A percentile compares a stretch with the other conserved stretches of the same genome.
Evolutionary conservation across 2,888 invertebrate genomes (phyloP).

Genomic region (Xestia c-nigrum): DNA sequence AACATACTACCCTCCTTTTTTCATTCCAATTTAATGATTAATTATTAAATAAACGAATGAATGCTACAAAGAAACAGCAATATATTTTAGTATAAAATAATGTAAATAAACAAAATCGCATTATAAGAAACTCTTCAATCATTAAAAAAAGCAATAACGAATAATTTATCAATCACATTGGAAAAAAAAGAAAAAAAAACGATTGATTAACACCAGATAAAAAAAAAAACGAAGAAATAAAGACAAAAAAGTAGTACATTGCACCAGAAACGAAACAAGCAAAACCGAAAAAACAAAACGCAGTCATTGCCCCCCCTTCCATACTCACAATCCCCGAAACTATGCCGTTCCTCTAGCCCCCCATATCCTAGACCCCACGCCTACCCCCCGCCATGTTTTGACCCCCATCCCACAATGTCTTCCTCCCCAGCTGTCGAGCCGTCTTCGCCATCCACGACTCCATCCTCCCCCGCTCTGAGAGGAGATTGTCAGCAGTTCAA

Average conservation of each 20-base stretch:
- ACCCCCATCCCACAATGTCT: conserved; percentile 84
- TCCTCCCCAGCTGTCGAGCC: conserved; percentile 89
- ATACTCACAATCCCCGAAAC: accelerated
- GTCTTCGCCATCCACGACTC: conserved; percentile 84
- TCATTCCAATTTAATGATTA: conserved; percentile 62
- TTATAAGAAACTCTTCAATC: conserved; percentile 4
- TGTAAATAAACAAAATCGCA: conserved; percentile 16
- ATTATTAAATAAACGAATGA: conserved; percentile 37
- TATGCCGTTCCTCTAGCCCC: conserved; percentile 41
- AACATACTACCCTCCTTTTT: conserved; percentile 34
- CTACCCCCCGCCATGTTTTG: conserved; percentile 59
- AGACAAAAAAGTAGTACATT: background rate
- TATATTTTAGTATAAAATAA: conserved; percentile 20
- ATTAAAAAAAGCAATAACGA: conserved; percentile 22
- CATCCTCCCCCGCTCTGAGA: conserved; percentile 84
- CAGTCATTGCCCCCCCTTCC: background rate
- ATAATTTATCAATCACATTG: background rate
- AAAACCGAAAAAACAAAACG: background rate
- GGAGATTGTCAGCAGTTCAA: conserved; percentile 80
- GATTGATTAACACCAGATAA: background rate
- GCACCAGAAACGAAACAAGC: background rate
- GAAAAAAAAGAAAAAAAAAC: background rate
- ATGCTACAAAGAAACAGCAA: conserved; percentile 27
- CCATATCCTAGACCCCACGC: conserved; percentile 26
- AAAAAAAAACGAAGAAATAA: background rate